Conservation (phyloP, 2,113 vertebrate species). For the Thomomys bottae region DNA sequence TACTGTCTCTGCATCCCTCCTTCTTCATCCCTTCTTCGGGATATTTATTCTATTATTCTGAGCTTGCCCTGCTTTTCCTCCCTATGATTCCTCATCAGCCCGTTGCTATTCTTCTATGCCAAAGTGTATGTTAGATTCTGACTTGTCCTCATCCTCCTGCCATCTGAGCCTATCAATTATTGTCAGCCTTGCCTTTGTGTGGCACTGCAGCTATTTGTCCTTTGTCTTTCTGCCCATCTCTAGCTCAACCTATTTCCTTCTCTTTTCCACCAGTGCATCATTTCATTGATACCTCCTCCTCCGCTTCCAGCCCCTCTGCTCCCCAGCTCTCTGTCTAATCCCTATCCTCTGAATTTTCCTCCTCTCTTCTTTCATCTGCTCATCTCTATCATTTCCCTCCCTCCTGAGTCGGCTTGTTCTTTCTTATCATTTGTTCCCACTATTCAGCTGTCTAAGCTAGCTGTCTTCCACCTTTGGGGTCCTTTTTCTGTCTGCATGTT, state of each 20-base stretch:
- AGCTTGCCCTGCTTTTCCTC: background rate
- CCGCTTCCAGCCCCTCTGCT: background rate
- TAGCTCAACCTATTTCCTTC: background rate
- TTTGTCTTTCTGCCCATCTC: constrained; percentile 51
- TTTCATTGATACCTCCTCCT: background rate
- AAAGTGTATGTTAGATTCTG: background rate
- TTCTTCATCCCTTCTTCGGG: background rate
- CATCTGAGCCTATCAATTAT: constrained; percentile 8
- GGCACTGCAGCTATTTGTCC: background rate
- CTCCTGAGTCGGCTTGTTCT: background rate
- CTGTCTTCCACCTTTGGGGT: background rate
- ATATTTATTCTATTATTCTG: background rate
- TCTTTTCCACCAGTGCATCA: constrained; percentile 1
- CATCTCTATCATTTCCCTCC: background rate
- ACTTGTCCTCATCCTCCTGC: background rate
- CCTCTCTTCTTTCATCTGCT: background rate
- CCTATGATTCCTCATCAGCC: background rate
- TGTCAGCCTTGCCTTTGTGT: background rate
- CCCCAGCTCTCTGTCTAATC: background rate
- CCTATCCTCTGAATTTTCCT: background rate
- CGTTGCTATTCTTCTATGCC: constrained; percentile 8
- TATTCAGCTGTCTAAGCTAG: background rate
- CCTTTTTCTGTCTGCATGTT: background rate
- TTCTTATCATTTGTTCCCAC: background rate
- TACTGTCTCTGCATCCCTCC: background rate